These are phyloP conservation scores for Zophobas morio DNA, from an alignment of 1,140 invertebrate genomes.

Conservation along the genomic window DNA sequence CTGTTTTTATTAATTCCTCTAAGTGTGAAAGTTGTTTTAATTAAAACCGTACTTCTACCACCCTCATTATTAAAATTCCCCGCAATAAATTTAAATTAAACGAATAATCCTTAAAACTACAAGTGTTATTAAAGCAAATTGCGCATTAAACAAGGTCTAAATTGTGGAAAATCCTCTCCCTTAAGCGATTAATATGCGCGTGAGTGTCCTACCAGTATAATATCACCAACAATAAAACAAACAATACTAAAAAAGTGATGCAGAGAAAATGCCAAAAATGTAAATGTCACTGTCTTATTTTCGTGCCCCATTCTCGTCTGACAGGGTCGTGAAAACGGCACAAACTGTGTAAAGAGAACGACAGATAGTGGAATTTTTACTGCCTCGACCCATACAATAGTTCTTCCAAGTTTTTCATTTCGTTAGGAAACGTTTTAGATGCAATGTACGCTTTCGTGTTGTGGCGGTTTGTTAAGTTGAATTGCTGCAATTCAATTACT, in stretches of 20 bases:
- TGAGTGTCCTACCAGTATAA: constrained; percentile 25
- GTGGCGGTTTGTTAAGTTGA: constrained; percentile 34
- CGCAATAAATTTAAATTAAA: constrained; percentile 35
- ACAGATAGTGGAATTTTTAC: constrained; percentile 43
- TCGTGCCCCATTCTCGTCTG: constrained; percentile 9
- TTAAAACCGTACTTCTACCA: constrained; percentile 27
- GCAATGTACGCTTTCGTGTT: constrained; percentile 23
- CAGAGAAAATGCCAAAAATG: constrained; percentile 26
- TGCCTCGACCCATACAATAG: constrained; percentile 24
- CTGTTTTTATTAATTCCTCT: constrained; percentile 12
- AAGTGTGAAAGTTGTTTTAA: constrained; percentile 21
- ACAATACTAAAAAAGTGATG: constrained; percentile 36
- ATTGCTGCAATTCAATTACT: constrained; percentile 41
- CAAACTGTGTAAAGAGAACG: constrained; percentile 33
- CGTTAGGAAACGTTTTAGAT: constrained; percentile 29
- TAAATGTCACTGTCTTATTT: constrained; percentile 29
- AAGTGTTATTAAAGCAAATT: constrained; percentile 43
- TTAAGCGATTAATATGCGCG: constrained; percentile 39
- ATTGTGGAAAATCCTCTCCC: constrained; percentile 42
- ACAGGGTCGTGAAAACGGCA: constrained; percentile 23
- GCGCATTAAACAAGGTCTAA: constrained; percentile 43
- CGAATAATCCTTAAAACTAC: constrained; percentile 36
- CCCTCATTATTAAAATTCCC: constrained; percentile 42
- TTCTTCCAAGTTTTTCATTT: constrained; percentile 40
- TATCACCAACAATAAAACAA: constrained; percentile 37